These are phyloP conservation scores for Tupaia chinensis DNA, from an alignment of 2,113 vertebrate species.

Conservation along the genomic window DNA sequence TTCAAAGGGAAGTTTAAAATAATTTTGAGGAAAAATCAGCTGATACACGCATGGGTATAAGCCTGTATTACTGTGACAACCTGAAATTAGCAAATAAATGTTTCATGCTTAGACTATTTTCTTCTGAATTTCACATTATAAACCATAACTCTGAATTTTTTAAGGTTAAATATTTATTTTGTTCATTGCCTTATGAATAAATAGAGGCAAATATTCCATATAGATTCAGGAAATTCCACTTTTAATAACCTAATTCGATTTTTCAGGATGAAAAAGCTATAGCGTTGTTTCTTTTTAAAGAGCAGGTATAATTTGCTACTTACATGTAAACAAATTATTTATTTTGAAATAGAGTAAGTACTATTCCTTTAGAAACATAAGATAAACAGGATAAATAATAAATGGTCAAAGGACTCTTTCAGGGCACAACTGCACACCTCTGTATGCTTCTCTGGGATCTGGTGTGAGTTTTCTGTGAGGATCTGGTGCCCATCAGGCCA, in stretches of 20 bases:
- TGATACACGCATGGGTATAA: neutral
- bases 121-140: conserved; percentile 43
- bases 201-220: conserved; percentile 20
- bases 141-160: conserved; percentile 59
- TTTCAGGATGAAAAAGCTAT: conserved; percentile 38
- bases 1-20: conserved; percentile 1
- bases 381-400: neutral
- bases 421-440: neutral
- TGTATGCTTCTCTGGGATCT: neutral
- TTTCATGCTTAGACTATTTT: neutral
- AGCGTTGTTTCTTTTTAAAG: neutral
- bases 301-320: neutral
- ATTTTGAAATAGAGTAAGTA: conserved; percentile 38
- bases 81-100: conserved; percentile 52
- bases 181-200: conserved; percentile 40
- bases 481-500: neutral
- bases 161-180: conserved; percentile 57
- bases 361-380: conserved; percentile 52
- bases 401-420: neutral
- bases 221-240: conserved; percentile 40
- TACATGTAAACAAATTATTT: neutral
- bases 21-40: conserved; percentile 44
- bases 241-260: neutral
- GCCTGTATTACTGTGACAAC: neutral
- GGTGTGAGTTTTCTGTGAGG: neutral